Conservation (phyloP, 2,113 vertebrate species). For the Scortum barcoo region DNA sequence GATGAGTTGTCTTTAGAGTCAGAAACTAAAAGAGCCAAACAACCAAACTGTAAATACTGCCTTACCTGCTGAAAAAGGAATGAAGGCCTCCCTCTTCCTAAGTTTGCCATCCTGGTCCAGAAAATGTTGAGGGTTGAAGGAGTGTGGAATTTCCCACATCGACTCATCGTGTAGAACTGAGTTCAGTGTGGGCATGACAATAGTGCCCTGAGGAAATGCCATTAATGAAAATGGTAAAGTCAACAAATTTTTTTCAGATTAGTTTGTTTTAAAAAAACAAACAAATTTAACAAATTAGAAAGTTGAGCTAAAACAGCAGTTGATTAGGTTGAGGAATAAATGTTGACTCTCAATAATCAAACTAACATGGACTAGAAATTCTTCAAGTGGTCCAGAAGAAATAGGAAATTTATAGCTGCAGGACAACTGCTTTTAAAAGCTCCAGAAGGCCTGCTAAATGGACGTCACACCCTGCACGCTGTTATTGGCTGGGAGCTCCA, state of each 20-base stretch:
- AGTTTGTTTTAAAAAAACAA: too few species aligned
- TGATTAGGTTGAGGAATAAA: neutral
- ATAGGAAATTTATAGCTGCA: neutral
- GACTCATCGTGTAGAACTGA: constrained; percentile 85
- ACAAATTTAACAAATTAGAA: too few species aligned
- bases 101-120: constrained; percentile 87
- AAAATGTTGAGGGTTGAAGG: constrained; percentile 91
- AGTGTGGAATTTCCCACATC: constrained; percentile 87
- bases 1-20: neutral
- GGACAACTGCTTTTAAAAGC: neutral
- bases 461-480: too few species aligned
- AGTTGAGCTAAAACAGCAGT: neutral
- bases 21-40: too few species aligned
- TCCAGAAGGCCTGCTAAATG: neutral
- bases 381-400: neutral
- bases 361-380: neutral
- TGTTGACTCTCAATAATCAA: too few species aligned
- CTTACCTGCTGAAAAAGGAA: constrained; percentile 89
- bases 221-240: neutral
- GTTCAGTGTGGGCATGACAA: constrained; percentile 82
- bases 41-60: constrained; percentile 54
- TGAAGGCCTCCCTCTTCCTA: constrained; percentile 87
- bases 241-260: neutral
- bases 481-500: too few species aligned
- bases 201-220: constrained; percentile 78